These are phyloP conservation scores for Ophion slaviceki DNA, from an alignment of 2,888 invertebrate species.

Conservation along the genomic window DNA sequence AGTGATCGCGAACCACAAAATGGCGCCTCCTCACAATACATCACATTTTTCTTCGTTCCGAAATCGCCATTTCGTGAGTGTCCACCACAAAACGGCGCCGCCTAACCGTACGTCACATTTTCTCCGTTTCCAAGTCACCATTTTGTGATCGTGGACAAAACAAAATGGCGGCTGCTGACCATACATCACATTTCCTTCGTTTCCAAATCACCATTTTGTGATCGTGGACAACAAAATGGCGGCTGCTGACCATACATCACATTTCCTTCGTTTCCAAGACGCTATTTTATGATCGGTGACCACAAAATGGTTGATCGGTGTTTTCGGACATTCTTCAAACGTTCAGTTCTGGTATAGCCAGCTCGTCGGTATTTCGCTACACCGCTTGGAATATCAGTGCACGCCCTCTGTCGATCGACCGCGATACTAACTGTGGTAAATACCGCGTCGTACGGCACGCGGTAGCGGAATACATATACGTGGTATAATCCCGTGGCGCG, in stretches of 20 bases:
- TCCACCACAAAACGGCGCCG: neutral
- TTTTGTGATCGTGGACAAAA: neutral
- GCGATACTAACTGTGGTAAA: conserved; percentile 39
- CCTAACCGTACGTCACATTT: no score
- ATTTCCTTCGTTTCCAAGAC: neutral
- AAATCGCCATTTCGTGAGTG: no score
- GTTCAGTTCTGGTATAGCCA: no score
- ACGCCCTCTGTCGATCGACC: conserved; percentile 47
- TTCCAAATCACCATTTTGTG: neutral
- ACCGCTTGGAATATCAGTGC: conserved; percentile 54
- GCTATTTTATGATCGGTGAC: neutral
- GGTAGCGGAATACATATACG: conserved; percentile 23
- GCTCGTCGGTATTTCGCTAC: conserved; percentile 39
- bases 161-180: neutral
- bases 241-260: neutral
- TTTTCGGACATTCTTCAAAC: no score
- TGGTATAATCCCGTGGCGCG: conserved; percentile 43
- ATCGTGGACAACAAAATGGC: neutral
- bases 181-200: no score
- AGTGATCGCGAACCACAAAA: neutral
- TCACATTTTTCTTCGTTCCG: neutral
- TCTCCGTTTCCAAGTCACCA: neutral
- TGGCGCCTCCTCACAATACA: neutral
- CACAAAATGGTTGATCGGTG: conserved; percentile 10
- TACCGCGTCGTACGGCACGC: conserved; percentile 40